Conservation (phyloP, 2,888 invertebrate species). For the Erebia ligea region DNA sequence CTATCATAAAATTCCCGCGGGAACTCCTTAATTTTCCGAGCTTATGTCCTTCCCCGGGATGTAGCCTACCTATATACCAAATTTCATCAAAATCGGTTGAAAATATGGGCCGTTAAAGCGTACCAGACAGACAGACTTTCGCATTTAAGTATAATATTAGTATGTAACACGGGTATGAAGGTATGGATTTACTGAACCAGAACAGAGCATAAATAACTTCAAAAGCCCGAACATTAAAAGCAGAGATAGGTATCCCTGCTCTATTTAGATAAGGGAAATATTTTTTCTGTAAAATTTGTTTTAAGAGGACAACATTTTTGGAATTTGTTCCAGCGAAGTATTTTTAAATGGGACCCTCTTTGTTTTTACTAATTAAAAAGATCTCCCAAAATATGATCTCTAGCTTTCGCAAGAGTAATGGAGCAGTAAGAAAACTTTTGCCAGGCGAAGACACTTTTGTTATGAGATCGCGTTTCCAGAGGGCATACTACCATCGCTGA, state of each 20-base stretch:
- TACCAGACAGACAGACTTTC: too few species aligned
- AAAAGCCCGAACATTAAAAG: not conserved
- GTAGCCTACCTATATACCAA: too few species aligned
- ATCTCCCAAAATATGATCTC: slow-evolving; percentile 3
- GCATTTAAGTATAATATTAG: too few species aligned
- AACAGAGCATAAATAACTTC: not conserved
- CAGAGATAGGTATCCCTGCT: not conserved
- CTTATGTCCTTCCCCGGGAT: too few species aligned
- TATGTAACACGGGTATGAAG: too few species aligned
- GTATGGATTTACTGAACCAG: not conserved
- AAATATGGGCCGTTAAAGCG: too few species aligned
- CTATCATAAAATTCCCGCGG: too few species aligned
- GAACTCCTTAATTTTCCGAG: too few species aligned
- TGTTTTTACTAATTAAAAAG: not conserved
- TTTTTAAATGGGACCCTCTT: not conserved
- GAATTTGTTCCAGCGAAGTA: not conserved
- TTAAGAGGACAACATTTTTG: not conserved
- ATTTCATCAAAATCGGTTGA: too few species aligned
- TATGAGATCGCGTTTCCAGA: slow-evolving; percentile 2
- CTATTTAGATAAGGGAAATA: slow-evolving; percentile 3
- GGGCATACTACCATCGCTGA: too few species aligned
- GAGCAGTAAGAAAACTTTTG: not conserved
- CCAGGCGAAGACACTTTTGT: slow-evolving; percentile 2
- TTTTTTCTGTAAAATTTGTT: not conserved
- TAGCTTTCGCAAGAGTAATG: not conserved